Conservation (phyloP, 2,888 invertebrate genomes). For the Phyto melanocephala region DNA sequence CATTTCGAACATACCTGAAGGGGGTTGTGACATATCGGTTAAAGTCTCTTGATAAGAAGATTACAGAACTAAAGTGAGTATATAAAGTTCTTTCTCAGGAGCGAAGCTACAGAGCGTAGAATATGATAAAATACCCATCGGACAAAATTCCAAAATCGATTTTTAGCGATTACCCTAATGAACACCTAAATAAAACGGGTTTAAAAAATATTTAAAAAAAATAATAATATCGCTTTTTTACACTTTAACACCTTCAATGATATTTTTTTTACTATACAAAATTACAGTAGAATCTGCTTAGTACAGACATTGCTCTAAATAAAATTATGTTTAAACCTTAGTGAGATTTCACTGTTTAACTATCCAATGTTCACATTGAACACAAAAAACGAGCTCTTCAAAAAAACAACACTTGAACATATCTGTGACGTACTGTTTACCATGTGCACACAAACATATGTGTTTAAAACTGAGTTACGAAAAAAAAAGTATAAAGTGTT, state of each 20-base stretch:
- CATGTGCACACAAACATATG: too few species aligned
- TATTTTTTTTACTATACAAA: neutral
- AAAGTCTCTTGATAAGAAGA: too few species aligned
- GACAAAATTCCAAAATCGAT: too few species aligned
- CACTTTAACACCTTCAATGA: slow-evolving; percentile 26
- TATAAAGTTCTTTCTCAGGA: too few species aligned
- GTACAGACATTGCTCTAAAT: neutral
- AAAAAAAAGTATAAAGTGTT: neutral
- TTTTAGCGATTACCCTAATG: too few species aligned
- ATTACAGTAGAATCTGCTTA: neutral
- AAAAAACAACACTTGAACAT: slow-evolving; percentile 36
- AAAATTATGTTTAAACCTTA: neutral
- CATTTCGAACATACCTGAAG: too few species aligned
- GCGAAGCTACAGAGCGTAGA: too few species aligned
- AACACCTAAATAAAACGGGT: too few species aligned
- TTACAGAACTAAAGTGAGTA: too few species aligned
- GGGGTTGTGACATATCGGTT: too few species aligned
- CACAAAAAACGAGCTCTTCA: slow-evolving; percentile 29
- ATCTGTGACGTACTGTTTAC: too few species aligned
- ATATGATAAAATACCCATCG: too few species aligned
- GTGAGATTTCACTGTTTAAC: neutral
- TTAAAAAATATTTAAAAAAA: neutral
- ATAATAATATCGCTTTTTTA: neutral
- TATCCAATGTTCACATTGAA: neutral
- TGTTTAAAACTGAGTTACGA: neutral